Conservation (phyloP, 2,797 vertebrate genomes). For the Microchirus variegatus region DNA sequence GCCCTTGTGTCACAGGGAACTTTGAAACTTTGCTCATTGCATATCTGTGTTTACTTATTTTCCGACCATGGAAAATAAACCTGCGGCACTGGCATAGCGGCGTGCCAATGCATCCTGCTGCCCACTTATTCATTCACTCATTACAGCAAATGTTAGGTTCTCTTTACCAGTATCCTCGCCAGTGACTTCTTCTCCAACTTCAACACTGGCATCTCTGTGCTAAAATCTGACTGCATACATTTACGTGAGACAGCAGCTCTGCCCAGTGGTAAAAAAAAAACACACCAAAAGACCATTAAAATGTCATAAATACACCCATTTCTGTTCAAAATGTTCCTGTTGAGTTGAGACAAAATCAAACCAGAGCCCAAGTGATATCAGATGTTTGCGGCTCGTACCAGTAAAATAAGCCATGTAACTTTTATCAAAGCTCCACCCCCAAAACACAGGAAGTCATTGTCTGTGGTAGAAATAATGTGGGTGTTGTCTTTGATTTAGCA, state of each 20-base stretch:
- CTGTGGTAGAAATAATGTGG: too few species aligned
- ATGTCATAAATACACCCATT: slow-evolving; percentile 33
- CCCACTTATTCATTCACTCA: slow-evolving; percentile 21
- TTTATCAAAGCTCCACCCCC: too few species aligned
- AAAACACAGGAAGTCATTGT: too few species aligned
- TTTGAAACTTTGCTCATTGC: slow-evolving; percentile 63
- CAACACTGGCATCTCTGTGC: slow-evolving; percentile 11
- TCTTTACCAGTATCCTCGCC: slow-evolving; percentile 21
- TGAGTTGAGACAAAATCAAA: background rate
- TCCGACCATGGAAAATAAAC: slow-evolving; percentile 63
- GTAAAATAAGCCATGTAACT: too few species aligned
- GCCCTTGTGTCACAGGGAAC: slow-evolving; percentile 70
- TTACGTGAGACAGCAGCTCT: background rate
- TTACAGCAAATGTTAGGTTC: slow-evolving; percentile 26
- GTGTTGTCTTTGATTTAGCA: too few species aligned
- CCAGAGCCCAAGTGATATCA: background rate
- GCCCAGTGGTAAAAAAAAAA: slow-evolving; percentile 15
- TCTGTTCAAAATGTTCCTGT: background rate
- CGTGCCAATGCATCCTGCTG: slow-evolving; percentile 23
- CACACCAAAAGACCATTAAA: slow-evolving; percentile 26
- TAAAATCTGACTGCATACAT: slow-evolving; percentile 13
- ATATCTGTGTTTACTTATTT: slow-evolving; percentile 70
- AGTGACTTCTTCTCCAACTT: slow-evolving; percentile 11
- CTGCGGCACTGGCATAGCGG: slow-evolving; percentile 28
- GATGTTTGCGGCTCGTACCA: background rate